Conservation (phyloP, 2,797 vertebrate species). For the Cygnus olor region DNA sequence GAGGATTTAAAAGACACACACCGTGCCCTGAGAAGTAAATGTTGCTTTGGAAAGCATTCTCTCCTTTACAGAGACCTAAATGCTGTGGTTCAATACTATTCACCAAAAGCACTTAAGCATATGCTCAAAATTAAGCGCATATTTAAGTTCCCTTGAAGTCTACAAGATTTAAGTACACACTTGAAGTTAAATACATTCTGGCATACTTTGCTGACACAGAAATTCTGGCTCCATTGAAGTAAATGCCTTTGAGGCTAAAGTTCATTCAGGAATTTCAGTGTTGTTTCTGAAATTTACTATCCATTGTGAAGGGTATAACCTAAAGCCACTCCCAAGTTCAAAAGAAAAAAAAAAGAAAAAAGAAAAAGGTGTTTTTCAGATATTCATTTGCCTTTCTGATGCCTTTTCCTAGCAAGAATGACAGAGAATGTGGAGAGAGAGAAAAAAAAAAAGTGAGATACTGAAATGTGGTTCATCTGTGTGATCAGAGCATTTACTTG, state of each 20-base stretch:
- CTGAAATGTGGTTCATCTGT: background rate
- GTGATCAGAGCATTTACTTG: conserved; percentile 7
- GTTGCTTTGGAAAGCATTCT: conserved; percentile 57
- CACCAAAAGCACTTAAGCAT: conserved; percentile 63
- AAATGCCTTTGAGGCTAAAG: conserved; percentile 42
- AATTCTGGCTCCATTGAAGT: conserved; percentile 38
- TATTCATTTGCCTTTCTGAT: background rate
- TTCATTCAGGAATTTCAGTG: conserved; percentile 26
- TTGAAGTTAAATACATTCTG: conserved; percentile 58
- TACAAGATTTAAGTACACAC: conserved; percentile 9
- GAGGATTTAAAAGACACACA: conserved; percentile 61
- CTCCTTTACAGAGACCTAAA: conserved; percentile 17
- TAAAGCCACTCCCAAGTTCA: background rate
- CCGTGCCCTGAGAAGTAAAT: conserved; percentile 46
- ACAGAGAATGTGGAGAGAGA: background rate
- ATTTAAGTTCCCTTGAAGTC: conserved; percentile 70
- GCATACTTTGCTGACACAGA: conserved; percentile 53
- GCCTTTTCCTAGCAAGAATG: background rate
- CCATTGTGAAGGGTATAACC: background rate
- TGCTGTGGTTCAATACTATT: conserved; percentile 19
- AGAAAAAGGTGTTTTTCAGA: background rate
- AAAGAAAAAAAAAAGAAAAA: background rate
- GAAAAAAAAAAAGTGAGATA: background rate
- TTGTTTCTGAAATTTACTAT: conserved; percentile 18
- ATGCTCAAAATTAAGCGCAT: conserved; percentile 45